A percentile compares a stretch with the other conserved stretches of the same genome.
These are phyloP conservation scores for Calonectris borealis DNA, from an alignment of 2,113 vertebrate genomes.

Conservation along the genomic window DNA sequence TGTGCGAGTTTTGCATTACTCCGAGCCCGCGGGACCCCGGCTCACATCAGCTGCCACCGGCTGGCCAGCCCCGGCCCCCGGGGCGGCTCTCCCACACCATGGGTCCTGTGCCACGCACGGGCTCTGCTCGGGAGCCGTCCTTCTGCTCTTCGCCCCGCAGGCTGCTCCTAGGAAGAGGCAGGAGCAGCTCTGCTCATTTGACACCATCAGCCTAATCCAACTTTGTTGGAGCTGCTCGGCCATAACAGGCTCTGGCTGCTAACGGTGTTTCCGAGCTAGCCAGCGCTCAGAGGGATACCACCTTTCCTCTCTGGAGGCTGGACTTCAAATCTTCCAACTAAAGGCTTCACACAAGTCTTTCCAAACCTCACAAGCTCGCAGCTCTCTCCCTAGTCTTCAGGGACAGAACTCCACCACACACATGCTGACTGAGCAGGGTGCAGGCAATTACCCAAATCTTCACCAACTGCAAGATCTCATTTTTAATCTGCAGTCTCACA, in stretches of 20 bases:
- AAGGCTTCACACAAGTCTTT: neutral
- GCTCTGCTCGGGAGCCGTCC: neutral
- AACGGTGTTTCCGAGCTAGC: neutral
- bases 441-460: constrained; percentile 7
- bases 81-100: rapidly evolving
- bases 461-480: neutral
- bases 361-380: neutral
- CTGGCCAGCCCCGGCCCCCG: neutral
- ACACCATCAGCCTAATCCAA: neutral
- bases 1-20: rapidly evolving
- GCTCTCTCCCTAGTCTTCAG: neutral
- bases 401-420: neutral
- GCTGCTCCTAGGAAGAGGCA: neutral
- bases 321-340: neutral
- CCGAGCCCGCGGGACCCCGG: rapidly evolving
- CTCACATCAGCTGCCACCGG: neutral
- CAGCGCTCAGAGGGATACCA: neutral
- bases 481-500: neutral
- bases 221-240: neutral
- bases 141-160: neutral
- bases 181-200: neutral
- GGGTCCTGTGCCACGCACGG: rapidly evolving
- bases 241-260: neutral
- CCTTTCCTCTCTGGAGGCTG: neutral
- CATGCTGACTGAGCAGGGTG: neutral